phyloP scores from a whole-genome alignment of 2,888 invertebrate species.

The Watsonalla cultraria region DNA sequence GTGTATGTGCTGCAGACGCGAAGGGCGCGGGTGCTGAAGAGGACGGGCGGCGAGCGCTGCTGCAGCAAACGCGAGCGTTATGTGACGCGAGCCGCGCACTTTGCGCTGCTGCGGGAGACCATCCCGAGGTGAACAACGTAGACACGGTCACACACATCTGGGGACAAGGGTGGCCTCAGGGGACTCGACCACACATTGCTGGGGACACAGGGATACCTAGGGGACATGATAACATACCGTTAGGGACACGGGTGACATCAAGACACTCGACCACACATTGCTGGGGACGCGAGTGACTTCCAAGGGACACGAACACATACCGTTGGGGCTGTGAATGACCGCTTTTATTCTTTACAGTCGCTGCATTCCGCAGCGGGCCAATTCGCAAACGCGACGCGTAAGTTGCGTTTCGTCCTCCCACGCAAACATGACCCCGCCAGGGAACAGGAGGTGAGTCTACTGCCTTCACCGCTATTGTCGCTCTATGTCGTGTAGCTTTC shows the following conservation, averaged over 20 bases:
- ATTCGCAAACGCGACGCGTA: slow-evolving; percentile 35
- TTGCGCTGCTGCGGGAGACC: slow-evolving; percentile 23
- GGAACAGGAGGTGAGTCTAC: slow-evolving; percentile 27
- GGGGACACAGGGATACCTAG: too few species aligned
- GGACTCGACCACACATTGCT: too few species aligned
- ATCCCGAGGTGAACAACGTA: slow-evolving; percentile 14
- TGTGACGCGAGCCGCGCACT: slow-evolving; percentile 29
- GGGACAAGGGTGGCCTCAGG: too few species aligned
- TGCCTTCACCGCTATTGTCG: background rate
- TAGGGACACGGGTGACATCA: too few species aligned
- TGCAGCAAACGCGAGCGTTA: slow-evolving; percentile 29
- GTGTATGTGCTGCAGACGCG: slow-evolving; percentile 27
- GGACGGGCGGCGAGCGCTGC: slow-evolving; percentile 17
- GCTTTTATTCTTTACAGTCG: slow-evolving; percentile 19
- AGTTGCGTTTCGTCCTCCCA: slow-evolving; percentile 30
- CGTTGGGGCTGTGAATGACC: too few species aligned
- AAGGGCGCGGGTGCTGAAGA: slow-evolving; percentile 28
- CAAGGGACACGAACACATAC: too few species aligned
- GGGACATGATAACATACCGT: too few species aligned
- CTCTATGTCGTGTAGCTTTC: background rate
- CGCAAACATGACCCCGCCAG: slow-evolving; percentile 16
- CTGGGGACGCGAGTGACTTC: too few species aligned
- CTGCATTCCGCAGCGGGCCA: slow-evolving; percentile 29
- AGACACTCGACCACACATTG: too few species aligned
- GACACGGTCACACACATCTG: too few species aligned